phyloP scores from a whole-genome alignment of 2,113 vertebrate genomes.

The Eretmochelys imbricata region DNA sequence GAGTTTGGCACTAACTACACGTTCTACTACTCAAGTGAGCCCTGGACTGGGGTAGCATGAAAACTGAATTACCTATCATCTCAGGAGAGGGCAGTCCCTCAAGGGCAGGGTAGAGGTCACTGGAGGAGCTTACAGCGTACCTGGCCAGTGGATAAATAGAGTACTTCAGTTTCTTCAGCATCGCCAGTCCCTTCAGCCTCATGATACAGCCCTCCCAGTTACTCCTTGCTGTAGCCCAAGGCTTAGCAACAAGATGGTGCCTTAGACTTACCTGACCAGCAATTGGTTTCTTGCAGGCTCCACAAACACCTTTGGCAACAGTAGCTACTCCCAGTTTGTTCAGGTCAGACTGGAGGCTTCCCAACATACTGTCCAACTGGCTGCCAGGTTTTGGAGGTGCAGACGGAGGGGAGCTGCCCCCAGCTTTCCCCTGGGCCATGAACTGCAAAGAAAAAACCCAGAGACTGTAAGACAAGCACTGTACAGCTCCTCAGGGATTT shows the following conservation, averaged over 20 bases:
- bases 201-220: constrained; percentile 58
- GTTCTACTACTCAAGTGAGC: constrained; percentile 71
- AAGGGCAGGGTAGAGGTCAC: constrained; percentile 75
- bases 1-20: constrained; percentile 64
- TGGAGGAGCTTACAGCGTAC: constrained; percentile 78
- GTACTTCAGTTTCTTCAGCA: constrained; percentile 78
- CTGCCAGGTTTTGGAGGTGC: constrained; percentile 90
- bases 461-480: not conserved
- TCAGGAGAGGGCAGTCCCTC: constrained; percentile 78
- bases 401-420: constrained; percentile 81
- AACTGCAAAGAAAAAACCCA: constrained; percentile 80
- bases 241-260: not conserved
- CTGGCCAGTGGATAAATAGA: constrained; percentile 78
- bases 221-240: constrained; percentile 32
- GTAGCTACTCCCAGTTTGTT: constrained; percentile 97
- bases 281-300: constrained; percentile 97
- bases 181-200: constrained; percentile 67
- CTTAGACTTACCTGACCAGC: constrained; percentile 91
- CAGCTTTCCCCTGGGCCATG: constrained; percentile 91
- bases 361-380: constrained; percentile 98
- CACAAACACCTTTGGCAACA: constrained; percentile 96
- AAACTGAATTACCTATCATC: constrained; percentile 77
- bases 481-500: not conserved
- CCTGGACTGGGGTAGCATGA: constrained; percentile 76
- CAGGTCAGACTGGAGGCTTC: constrained; percentile 96